Base-by-base conservation (phyloP, 2,797 vertebrate species). In the Urosaurus nigricauda region DNA sequence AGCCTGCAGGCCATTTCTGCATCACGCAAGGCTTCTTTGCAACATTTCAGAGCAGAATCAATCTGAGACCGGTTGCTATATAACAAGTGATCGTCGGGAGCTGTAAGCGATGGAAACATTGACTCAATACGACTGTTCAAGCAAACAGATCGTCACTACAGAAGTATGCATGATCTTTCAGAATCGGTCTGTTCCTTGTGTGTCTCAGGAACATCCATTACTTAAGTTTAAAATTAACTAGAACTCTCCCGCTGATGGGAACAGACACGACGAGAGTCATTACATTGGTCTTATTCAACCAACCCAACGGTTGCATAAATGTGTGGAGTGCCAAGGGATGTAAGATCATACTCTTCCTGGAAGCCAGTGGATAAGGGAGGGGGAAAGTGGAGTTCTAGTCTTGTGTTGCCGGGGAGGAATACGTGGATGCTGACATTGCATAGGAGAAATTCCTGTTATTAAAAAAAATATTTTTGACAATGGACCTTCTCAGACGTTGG, bases 1-100 rank as follows among this genome's bases (percentile, higher is more conserved):
- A 99, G 97, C 70, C 94, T 97, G 95, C 98, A 99, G 0, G 98
- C 97, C 90, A 94, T 96, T 93, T 98, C 98, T 13, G 98, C 98
- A 85, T 98, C 98, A 0, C 93, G 96, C 93, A 99, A 91, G 0
- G 98, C 98, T 71, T 97, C 95, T 83, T 98, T 97, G 88, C 96
- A 97, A 79, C 95, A 96, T 91, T 97, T 98, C 95, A 99, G 96
- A 85, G 97, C 97, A 56, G 97, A 98, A 94, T 98, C 97, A 95
- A 99, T 98, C 96, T 98, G 98, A 84, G 98, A 98, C 89, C 98
- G 98, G 92, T 98, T 98, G 92, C 98, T 98, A 92, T 98, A 98
- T 84, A 99, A 95, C 90, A 98, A 97, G 94, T 98, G 98, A 96
- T 99, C 98, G 90, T 96, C 96, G 83, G 98, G 98, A 92, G 98